These are phyloP conservation scores for Cerceris rybyensis DNA, from an alignment of 2,888 invertebrate genomes.

Conservation along the genomic window DNA sequence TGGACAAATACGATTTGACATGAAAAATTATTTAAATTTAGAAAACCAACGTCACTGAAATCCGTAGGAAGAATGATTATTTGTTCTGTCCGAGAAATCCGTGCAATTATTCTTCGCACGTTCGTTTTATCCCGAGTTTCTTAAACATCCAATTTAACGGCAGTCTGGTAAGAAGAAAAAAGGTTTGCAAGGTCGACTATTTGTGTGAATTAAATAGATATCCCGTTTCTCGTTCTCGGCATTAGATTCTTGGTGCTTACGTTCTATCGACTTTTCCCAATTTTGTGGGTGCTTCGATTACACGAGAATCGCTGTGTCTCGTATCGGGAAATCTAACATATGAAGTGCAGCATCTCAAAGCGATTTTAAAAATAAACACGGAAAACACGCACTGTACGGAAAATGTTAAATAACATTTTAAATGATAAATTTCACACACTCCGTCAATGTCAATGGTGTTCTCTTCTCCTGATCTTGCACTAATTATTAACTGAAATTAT, in stretches of 20 bases:
- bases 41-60: too few species aligned
- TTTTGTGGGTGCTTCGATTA: background rate
- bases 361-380: background rate
- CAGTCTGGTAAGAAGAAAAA: slow-evolving; percentile 30
- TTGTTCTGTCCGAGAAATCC: too few species aligned
- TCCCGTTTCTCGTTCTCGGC: background rate
- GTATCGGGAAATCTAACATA: background rate
- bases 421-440: too few species aligned
- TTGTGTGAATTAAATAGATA: slow-evolving; percentile 32
- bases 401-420: too few species aligned
- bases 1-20: too few species aligned
- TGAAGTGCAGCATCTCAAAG: background rate
- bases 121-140: slow-evolving; percentile 13
- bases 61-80: too few species aligned
- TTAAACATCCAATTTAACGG: slow-evolving; percentile 12
- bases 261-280: slow-evolving; percentile 12
- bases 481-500: too few species aligned
- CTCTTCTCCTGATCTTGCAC: too few species aligned
- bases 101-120: too few species aligned
- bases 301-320: background rate
- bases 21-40: too few species aligned
- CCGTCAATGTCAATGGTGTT: too few species aligned
- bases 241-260: background rate
- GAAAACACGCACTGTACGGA: background rate
- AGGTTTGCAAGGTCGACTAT: slow-evolving; percentile 26